Conservation (phyloP, 2,888 invertebrate genomes). For the Muscina levida region DNA sequence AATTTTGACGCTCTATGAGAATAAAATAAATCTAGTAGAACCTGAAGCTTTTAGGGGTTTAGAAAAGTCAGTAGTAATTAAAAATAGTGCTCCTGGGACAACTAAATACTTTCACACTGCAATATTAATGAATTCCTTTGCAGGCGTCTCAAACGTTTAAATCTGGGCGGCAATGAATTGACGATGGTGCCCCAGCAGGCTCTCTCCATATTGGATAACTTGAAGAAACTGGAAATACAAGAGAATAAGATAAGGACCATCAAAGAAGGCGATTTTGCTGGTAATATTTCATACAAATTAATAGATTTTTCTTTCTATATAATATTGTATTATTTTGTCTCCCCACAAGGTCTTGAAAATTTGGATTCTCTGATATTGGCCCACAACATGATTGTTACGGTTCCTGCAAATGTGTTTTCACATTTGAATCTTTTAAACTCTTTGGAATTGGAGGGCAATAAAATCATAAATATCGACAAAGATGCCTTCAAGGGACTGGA, state of each 20-base stretch:
- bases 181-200: conserved; percentile 89
- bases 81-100: neutral
- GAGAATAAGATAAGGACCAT: conserved; percentile 90
- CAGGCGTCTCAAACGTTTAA: conserved; percentile 90
- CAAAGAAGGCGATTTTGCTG: conserved; percentile 91
- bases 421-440: conserved; percentile 91
- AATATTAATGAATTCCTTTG: conserved; percentile 23
- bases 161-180: conserved; percentile 91
- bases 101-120: neutral
- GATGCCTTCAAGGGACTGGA: conserved; percentile 93
- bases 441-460: conserved; percentile 92
- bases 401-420: conserved; percentile 91
- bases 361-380: conserved; percentile 92
- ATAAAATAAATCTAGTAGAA: conserved; percentile 89
- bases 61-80: conserved; percentile 85
- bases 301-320: neutral
- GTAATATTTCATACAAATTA: conserved; percentile 79
- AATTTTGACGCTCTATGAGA: conserved; percentile 92
- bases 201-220: conserved; percentile 87
- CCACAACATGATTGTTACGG: conserved; percentile 89
- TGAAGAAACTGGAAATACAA: conserved; percentile 93
- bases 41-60: conserved; percentile 91
- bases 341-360: conserved; percentile 85
- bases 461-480: conserved; percentile 89
- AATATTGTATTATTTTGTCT: neutral